Evolutionary conservation across 2,797 vertebrate species (phyloP), one percentile per base, ranked within the genome.

Genomic region (Pitangus sulphuratus): DNA sequence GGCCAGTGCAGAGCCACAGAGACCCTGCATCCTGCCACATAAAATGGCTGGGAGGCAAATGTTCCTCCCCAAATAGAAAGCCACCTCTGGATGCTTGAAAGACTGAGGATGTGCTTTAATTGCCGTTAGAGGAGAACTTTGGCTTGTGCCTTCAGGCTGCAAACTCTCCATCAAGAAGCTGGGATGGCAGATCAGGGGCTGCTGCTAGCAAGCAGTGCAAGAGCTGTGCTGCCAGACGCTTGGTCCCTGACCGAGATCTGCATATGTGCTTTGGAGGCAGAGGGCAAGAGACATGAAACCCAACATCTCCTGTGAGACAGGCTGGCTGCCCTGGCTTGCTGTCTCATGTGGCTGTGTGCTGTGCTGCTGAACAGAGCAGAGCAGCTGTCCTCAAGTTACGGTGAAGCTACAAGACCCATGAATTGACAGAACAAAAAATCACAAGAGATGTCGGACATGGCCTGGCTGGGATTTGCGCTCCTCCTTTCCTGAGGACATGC

Each of bases 61-160:
- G 40, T 76, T 94, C 54, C n/a, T 87, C 57, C 74, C 42, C 70
- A 50, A 3, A 66, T 13, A 84, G 72, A 86, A 93, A 96, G 47
- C 60, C 47, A 78, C 72, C 61, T 70, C 85, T 66, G n/a, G 57
- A 89, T 94, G 54, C 81, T 91, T 81, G 54, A 92, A 93, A 91
- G 76, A n/a, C 61, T 39, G 47, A 79, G 85, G 65, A 61, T 66
- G 31, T 0, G 0, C 84, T 93, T 91, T 89, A 97, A 88, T 76
- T 89, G 91, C 91, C 62, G 10, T 76, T 92, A 90, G 79, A 92
- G 61, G 76, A 92, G 76, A 72, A 30, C 65, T 45, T 85, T 60
- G 53, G 64, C 68, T 83, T 61, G 47, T 93, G 79, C 91, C 93
- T 96, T 68, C 58, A 65, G 92, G 84, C 87, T 95, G 89, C 66